Percentiles rank a stretch among this genome's conserved stretches.
These are phyloP conservation scores for Argya squamiceps DNA, from an alignment of 2,797 vertebrate species.

Conservation along the genomic window DNA sequence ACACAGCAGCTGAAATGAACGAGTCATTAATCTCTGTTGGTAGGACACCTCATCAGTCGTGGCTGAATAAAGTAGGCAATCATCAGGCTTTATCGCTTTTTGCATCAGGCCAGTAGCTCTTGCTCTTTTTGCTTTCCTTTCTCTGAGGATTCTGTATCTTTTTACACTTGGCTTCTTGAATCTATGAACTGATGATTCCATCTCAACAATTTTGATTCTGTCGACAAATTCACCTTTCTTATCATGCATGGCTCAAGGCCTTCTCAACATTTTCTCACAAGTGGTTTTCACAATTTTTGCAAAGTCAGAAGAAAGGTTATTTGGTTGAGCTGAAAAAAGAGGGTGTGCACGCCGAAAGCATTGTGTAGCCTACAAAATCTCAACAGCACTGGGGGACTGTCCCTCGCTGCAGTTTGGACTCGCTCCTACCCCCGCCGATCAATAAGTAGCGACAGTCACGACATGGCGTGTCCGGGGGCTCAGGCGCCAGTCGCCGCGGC, in stretches of 20 bases:
- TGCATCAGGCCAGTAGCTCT: background rate
- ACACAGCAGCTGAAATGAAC: background rate
- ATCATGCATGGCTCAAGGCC: background rate
- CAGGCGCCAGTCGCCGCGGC: background rate
- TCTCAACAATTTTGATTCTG: background rate
- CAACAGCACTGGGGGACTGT: fast-evolving
- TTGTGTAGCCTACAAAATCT: fast-evolving
- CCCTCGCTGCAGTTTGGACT: fast-evolving
- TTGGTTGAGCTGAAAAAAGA: background rate
- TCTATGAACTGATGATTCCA: background rate
- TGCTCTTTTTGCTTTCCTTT: background rate
- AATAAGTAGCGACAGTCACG: fast-evolving
- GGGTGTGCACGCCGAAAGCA: too few species aligned
- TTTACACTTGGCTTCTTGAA: background rate
- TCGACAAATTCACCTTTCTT: background rate
- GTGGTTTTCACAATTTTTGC: background rate
- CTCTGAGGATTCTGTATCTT: background rate
- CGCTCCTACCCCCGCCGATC: too few species aligned
- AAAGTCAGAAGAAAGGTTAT: too few species aligned
- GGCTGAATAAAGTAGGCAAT: background rate
- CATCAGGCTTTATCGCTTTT: background rate
- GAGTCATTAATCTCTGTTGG: background rate
- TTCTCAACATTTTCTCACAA: background rate
- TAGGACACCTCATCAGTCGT: background rate
- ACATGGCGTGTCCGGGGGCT: fast-evolving